phyloP scores from a whole-genome alignment of 1,140 invertebrate genomes.

The Ephestia elutella region DNA sequence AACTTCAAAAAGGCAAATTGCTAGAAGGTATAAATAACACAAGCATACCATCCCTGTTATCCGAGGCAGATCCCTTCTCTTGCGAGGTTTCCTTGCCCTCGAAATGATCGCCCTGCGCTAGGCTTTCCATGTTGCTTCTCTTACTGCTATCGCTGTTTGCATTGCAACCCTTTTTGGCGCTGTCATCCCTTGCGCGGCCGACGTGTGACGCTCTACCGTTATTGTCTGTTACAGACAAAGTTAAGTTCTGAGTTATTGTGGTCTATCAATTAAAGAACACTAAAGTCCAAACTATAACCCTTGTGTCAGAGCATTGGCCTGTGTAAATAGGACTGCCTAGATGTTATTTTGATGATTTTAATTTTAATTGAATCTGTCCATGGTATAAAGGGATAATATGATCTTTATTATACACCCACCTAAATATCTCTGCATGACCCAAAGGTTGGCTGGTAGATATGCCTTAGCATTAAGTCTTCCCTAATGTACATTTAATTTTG shows the following conservation, averaged over 20 bases:
- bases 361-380: no score
- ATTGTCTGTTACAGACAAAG: conserved; percentile 36
- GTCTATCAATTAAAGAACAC: not conserved
- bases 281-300: not conserved
- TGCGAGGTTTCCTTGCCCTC: conserved; percentile 58
- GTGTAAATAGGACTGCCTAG: no score
- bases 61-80: conserved; percentile 51
- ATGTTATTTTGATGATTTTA: no score
- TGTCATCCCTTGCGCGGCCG: conserved; percentile 68
- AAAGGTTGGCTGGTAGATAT: no score
- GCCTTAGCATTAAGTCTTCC: no score
- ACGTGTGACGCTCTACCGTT: conserved; percentile 52
- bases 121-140: conserved; percentile 63
- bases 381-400: no score
- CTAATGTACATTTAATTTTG: no score
- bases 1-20: no score
- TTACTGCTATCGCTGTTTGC: conserved; percentile 53
- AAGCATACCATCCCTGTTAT: conserved; percentile 56
- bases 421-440: no score
- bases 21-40: not conserved
- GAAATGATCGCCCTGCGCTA: conserved; percentile 63
- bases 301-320: no score
- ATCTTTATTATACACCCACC: no score
- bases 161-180: conserved; percentile 60
- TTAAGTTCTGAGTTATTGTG: not conserved